Percentiles rank a stretch among this genome's conserved stretches.
Conservation (phyloP, 2,888 invertebrate species). For the Sinopyrophorus schimmeli region DNA sequence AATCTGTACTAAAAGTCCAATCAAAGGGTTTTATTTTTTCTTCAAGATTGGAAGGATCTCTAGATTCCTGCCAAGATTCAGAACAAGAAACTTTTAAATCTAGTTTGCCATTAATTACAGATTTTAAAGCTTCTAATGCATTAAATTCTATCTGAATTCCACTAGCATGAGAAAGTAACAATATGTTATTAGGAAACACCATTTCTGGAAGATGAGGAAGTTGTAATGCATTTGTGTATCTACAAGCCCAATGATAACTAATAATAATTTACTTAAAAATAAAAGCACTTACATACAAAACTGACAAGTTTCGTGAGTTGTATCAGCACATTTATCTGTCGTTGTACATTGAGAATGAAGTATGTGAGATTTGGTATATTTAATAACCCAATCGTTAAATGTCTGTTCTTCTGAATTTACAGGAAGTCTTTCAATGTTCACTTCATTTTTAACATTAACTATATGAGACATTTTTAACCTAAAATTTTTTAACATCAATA, state of each 20-base stretch:
- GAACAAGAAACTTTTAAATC: constrained; percentile 86
- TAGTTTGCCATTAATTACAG: constrained; percentile 74
- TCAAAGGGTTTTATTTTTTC: constrained; percentile 89
- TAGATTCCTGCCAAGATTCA: constrained; percentile 87
- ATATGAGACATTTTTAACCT: constrained; percentile 29
- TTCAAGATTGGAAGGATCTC: constrained; percentile 71
- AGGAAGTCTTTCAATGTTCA: constrained; percentile 64
- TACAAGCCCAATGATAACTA: constrained; percentile 51
- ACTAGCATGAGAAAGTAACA: constrained; percentile 70
- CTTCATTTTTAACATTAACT: constrained; percentile 41
- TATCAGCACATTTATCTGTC: constrained; percentile 62
- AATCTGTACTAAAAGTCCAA: constrained; percentile 96
- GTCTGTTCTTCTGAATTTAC: constrained; percentile 66
- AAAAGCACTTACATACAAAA: constrained; percentile 60
- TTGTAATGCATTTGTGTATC: constrained; percentile 71
- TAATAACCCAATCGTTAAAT: constrained; percentile 73
- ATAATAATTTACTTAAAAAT: neutral
- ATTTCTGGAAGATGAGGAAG: constrained; percentile 97
- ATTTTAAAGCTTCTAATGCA: constrained; percentile 86
- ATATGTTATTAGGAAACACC: constrained; percentile 92
- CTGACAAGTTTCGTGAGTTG: constrained; percentile 59
- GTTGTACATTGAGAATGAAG: constrained; percentile 79
- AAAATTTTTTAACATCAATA: too few relatives aligned
- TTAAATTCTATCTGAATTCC: constrained; percentile 80
- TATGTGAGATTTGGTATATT: constrained; percentile 78